These are phyloP conservation scores for Luehdorfia chinensis DNA, from an alignment of 1,140 invertebrate species.

Conservation along the genomic window DNA sequence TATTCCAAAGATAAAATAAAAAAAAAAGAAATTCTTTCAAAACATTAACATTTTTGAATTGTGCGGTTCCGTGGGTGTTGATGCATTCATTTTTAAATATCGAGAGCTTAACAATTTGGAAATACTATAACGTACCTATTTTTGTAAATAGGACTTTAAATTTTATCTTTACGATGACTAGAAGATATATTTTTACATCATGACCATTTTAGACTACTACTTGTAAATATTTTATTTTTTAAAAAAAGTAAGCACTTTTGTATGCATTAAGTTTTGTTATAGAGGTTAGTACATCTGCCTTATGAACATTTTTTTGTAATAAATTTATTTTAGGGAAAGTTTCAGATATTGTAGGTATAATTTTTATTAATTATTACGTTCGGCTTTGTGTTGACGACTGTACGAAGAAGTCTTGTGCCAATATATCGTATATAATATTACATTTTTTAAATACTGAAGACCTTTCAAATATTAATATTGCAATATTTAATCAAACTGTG, in stretches of 20 bases:
- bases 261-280: constrained; percentile 9
- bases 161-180: constrained; percentile 18
- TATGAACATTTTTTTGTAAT: constrained; percentile 2
- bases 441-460: not conserved
- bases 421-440: not conserved
- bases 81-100: constrained; percentile 14
- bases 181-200: constrained; percentile 27
- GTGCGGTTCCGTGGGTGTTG: not conserved
- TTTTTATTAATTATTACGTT: not conserved
- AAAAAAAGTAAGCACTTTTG: constrained; percentile 6
- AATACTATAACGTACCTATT: constrained; percentile 7
- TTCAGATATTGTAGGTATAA: constrained; percentile 5
- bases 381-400: constrained; percentile 7
- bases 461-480: not conserved
- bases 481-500: not conserved
- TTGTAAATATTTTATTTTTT: constrained; percentile 8
- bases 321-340: constrained; percentile 14
- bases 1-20: not conserved
- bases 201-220: constrained; percentile 7
- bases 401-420: not conserved
- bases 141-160: constrained; percentile 18
- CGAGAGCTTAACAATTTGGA: constrained; percentile 6
- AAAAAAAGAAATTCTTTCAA: constrained; percentile 1
- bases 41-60: not conserved
- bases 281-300: not conserved